A percentile compares a stretch with the other conserved stretches of the same genome.
These are phyloP conservation scores for Neodiprion fabricii DNA, from an alignment of 1,140 invertebrate genomes.

Conservation along the genomic window DNA sequence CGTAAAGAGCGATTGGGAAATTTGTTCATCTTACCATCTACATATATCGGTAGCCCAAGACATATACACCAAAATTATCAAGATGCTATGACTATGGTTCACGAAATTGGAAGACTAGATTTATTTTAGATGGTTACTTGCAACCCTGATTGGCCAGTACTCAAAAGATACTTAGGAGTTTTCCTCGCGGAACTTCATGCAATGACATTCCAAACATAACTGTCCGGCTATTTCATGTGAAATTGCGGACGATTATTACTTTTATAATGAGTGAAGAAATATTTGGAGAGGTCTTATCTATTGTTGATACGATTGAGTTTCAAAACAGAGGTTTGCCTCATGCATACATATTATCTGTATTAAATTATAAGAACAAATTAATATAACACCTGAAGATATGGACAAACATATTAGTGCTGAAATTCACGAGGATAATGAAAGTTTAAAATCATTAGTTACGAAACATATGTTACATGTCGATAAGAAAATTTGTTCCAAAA, in stretches of 20 bases:
- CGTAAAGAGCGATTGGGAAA: slow-evolving; percentile 16
- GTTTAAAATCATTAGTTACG: slow-evolving; percentile 22
- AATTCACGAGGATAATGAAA: slow-evolving; percentile 21
- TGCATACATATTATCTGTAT: slow-evolving; percentile 20
- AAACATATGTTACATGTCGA: slow-evolving; percentile 26
- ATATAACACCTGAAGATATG: slow-evolving; percentile 18
- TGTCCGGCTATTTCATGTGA: slow-evolving; percentile 12
- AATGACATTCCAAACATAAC: slow-evolving; percentile 17
- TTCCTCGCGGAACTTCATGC: slow-evolving; percentile 7
- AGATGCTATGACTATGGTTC: slow-evolving; percentile 38
- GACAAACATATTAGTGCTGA: slow-evolving; percentile 22
- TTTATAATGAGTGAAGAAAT: slow-evolving; percentile 6
- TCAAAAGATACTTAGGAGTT: slow-evolving; percentile 10
- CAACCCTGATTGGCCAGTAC: slow-evolving; percentile 22
- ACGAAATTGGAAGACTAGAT: slow-evolving; percentile 23
- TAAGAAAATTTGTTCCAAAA: slow-evolving; percentile 24
- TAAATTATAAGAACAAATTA: slow-evolving; percentile 27
- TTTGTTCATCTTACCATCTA: slow-evolving; percentile 39
- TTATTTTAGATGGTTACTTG: slow-evolving; percentile 29
- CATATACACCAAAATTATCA: slow-evolving; percentile 44
- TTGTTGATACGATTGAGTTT: not conserved
- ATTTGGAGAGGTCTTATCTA: not conserved
- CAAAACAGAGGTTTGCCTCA: not conserved
- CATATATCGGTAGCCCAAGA: slow-evolving; percentile 42
- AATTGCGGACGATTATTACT: slow-evolving; percentile 4